phyloP scores from a whole-genome alignment of 2,888 invertebrate genomes.

The Gandaritis pyraliata region DNA sequence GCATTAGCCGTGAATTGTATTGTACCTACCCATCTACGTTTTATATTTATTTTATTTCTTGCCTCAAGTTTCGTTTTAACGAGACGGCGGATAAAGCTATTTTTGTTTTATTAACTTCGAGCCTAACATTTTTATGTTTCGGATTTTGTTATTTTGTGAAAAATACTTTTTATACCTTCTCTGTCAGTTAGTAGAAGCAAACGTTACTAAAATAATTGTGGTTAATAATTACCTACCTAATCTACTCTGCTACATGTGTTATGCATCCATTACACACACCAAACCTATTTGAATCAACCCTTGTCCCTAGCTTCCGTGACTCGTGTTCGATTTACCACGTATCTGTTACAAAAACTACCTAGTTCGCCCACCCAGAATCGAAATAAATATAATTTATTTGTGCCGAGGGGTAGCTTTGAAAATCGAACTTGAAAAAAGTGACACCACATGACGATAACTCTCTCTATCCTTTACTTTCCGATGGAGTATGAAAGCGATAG shows the following conservation, averaged over 20 bases:
- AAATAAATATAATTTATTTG: conserved; percentile 80
- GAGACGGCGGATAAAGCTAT: conserved; percentile 20
- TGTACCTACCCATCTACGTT: conserved; percentile 52
- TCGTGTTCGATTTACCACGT: conserved; percentile 62
- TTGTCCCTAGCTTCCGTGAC: conserved; percentile 76
- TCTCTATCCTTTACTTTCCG: conserved; percentile 59
- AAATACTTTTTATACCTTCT: too few species aligned
- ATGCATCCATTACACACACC: conserved; percentile 53
- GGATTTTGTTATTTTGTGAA: too few species aligned
- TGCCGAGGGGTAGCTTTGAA: conserved; percentile 76
- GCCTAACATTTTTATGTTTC: too few species aligned
- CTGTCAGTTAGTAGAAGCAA: too few species aligned
- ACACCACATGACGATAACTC: conserved; percentile 68
- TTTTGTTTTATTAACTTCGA: not conserved
- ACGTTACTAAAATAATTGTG: too few species aligned
- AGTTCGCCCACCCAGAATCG: conserved; percentile 77
- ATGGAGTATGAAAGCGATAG: conserved; percentile 53
- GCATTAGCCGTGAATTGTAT: conserved; percentile 74
- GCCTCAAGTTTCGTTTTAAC: conserved; percentile 18
- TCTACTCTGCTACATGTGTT: conserved; percentile 59
- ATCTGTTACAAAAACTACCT: conserved; percentile 67
- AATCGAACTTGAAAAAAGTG: conserved; percentile 76
- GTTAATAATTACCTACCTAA: not conserved
- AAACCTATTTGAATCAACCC: conserved; percentile 67
- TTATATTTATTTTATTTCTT: conserved; percentile 47